Conservation (phyloP, 2,797 vertebrate species). For the Spinus pinus region DNA sequence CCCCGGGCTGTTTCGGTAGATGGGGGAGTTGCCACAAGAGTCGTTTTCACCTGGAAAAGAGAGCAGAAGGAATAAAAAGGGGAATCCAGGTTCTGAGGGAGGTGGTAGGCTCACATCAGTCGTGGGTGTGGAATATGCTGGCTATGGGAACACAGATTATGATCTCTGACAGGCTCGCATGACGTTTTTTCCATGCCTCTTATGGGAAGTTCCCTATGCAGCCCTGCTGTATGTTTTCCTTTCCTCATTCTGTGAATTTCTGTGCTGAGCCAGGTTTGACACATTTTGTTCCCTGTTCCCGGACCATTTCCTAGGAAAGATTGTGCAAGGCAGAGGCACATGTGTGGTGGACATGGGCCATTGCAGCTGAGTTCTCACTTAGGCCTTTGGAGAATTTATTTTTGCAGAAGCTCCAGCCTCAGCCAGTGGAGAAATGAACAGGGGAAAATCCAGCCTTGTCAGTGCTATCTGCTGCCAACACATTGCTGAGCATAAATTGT, state of each 20-base stretch:
- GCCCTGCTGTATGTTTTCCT: neutral
- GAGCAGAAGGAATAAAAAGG: neutral
- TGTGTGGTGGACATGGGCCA: rapidly evolving
- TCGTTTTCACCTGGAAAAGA: neutral
- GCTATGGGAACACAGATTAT: neutral
- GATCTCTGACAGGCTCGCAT: neutral
- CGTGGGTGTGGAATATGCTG: neutral
- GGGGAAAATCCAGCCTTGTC: neutral
- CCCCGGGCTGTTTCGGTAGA: rapidly evolving
- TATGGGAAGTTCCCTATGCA: slow-evolving; percentile 14
- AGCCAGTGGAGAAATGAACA: neutral
- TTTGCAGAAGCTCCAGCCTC: neutral
- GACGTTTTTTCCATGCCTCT: slow-evolving; percentile 9
- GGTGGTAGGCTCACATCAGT: neutral
- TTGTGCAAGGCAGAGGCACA: neutral
- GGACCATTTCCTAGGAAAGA: neutral
- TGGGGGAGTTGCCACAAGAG: neutral
- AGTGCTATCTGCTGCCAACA: neutral
- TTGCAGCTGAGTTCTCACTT: neutral
- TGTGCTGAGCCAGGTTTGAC: neutral
- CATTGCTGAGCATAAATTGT: neutral
- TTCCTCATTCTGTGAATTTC: slow-evolving; percentile 14
- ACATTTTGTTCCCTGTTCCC: neutral
- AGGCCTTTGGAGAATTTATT: neutral
- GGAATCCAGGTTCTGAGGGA: neutral